Evolutionary conservation across 2,797 vertebrate species (phyloP).

Genomic region (Lacerta agilis): DNA sequence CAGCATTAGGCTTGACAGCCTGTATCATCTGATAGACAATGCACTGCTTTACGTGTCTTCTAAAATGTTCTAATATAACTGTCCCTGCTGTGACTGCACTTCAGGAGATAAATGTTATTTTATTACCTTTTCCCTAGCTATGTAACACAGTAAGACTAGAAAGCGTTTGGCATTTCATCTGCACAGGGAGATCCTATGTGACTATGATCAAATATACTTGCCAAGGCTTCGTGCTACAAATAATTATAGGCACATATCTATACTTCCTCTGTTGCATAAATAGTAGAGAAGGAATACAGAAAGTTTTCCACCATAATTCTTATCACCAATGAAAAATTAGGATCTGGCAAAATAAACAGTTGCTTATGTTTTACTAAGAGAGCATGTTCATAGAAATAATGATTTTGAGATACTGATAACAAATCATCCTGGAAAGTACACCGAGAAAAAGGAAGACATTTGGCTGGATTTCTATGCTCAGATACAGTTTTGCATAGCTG

Average conservation of each 20-base stretch:
- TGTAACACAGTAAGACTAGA: not conserved
- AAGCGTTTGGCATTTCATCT: not conserved
- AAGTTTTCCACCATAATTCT: not conserved
- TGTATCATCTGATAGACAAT: not conserved
- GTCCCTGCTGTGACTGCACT: not conserved
- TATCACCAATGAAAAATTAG: not conserved
- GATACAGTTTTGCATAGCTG: not conserved
- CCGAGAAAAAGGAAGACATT: not conserved
- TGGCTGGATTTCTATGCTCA: not conserved
- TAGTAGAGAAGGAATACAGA: not conserved
- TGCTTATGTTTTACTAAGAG: not conserved
- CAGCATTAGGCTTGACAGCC: not conserved
- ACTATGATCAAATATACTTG: not conserved
- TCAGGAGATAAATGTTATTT: not conserved
- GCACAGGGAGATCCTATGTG: not conserved
- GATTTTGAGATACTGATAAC: not conserved
- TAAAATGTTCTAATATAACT: not conserved
- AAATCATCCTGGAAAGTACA: not conserved
- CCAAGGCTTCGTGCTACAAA: slow-evolving; percentile 23
- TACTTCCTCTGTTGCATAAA: not conserved
- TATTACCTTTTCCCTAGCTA: not conserved
- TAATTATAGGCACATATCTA: slow-evolving; percentile 2
- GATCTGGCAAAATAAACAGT: not conserved
- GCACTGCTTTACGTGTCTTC: slow-evolving; percentile 37
- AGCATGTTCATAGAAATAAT: not conserved